A percentile compares a stretch with the other conserved stretches of the same genome.
Evolutionary conservation across 2,797 vertebrate genomes (phyloP).

Genomic region (Garrulus glandarius): DNA sequence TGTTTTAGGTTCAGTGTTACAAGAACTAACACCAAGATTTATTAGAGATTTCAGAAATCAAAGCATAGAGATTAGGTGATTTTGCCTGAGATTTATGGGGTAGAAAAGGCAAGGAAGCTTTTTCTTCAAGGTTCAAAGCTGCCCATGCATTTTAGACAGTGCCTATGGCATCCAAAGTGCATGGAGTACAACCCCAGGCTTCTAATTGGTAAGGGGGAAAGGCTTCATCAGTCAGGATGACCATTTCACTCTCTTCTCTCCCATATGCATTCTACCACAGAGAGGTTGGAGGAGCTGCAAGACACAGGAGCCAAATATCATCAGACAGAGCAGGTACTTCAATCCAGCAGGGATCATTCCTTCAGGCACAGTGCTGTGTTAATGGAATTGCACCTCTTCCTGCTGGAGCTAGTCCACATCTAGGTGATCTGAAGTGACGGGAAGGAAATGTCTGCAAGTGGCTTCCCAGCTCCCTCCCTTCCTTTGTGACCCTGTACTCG

Average conservation of each 20-base stretch:
- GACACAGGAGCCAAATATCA: not conserved
- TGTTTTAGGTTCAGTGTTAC: not conserved
- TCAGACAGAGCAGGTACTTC: not conserved
- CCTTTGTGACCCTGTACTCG: not conserved
- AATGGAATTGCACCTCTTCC: not conserved
- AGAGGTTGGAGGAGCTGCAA: not conserved
- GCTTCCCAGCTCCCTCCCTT: not conserved
- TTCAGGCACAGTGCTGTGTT: not conserved
- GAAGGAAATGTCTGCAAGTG: not conserved
- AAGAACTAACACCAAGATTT: not conserved
- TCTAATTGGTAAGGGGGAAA: not conserved
- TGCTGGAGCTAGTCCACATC: not conserved
- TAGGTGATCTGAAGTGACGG: not conserved
- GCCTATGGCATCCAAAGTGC: not conserved
- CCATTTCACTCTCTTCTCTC: not conserved
- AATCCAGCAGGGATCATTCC: not conserved
- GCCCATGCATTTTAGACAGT: not conserved
- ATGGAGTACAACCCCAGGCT: not conserved
- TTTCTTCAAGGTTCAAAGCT: not conserved
- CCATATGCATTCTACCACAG: not conserved
- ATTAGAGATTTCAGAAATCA: conserved; percentile 11
- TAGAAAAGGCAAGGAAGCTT: not conserved
- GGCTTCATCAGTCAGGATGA: not conserved
- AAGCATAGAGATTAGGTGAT: not conserved
- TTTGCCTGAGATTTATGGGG: not conserved